These are phyloP conservation scores for Notodonta dromedarius DNA, from an alignment of 2,888 invertebrate species.

Conservation along the genomic window DNA sequence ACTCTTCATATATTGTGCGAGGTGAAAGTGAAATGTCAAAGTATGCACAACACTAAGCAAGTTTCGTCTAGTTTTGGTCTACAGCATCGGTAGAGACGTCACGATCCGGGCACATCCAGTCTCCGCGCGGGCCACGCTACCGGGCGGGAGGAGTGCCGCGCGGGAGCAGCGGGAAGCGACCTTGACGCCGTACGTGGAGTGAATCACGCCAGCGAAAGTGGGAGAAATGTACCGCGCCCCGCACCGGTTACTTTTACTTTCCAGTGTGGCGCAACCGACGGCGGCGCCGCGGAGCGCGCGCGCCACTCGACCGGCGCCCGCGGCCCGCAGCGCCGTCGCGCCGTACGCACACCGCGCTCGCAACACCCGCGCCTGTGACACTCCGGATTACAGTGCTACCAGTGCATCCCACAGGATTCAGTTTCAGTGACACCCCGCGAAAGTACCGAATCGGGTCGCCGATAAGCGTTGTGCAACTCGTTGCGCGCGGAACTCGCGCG, in stretches of 20 bases:
- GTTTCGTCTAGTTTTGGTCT: background rate
- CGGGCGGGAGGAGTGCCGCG: slow-evolving; percentile 50
- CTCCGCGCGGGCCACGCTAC: slow-evolving; percentile 21
- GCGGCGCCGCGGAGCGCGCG: slow-evolving; percentile 71
- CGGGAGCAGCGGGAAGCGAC: slow-evolving; percentile 77
- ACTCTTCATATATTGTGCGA: background rate
- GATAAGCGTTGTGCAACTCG: slow-evolving; percentile 76
- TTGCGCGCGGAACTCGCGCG: slow-evolving; percentile 74
- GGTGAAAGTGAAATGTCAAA: background rate
- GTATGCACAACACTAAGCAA: background rate
- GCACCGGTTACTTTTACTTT: slow-evolving; percentile 83
- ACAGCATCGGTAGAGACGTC: background rate
- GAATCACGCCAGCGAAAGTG: slow-evolving; percentile 83
- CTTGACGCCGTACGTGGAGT: slow-evolving; percentile 67
- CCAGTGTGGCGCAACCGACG: slow-evolving; percentile 81
- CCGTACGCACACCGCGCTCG: slow-evolving; percentile 62
- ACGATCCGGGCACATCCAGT: slow-evolving; percentile 27
- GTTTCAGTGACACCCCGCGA: slow-evolving; percentile 72
- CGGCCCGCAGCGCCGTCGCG: slow-evolving; percentile 82
- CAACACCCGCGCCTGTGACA: slow-evolving; percentile 59
- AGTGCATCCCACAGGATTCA: slow-evolving; percentile 77
- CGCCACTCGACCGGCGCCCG: slow-evolving; percentile 83
- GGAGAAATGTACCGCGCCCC: slow-evolving; percentile 82
- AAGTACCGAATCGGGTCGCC: slow-evolving; percentile 75
- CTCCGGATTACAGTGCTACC: slow-evolving; percentile 81